Evolutionary conservation across 2,113 vertebrate species (phyloP), one percentile per base, ranked within the genome.

Genomic region (Rhodinocichla rosea): DNA sequence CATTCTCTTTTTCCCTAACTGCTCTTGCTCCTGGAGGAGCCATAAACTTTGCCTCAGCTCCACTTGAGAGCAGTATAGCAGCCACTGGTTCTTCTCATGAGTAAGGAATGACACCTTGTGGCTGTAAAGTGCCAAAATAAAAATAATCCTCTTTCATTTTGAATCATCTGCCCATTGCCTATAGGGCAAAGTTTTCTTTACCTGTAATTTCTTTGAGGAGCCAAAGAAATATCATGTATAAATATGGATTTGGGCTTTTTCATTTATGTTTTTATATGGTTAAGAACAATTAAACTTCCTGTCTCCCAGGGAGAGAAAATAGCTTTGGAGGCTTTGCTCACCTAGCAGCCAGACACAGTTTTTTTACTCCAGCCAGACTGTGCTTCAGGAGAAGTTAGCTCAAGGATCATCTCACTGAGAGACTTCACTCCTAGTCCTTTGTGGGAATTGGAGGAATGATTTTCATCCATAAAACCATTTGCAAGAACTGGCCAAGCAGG

Each of bases 51-150:
- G 23, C 35, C 55, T 15, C 32, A 50, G 40, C 15, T 42, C 53
- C 35, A 52, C 52, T 42, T n/a, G 33, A 52, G 57, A 74, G 33
- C 59, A 64, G 28, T 7, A 6, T 16, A 42, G 4, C 63, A 63
- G 69, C n/a, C 49, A 14, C 27, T 71, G 63, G n/a, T 15, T 87
- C 28, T 90, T 94, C 71, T 28, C 47, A 30, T 84, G 69, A 82
- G 96, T 50, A 76, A 95, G 62, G 64, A 53, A 47, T 50, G 97
- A 96, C 96, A 97, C 92, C 96, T 96, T 90, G 96, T 97, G 97
- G 96, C 40, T 69, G 17, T 22, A 90, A 64, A 52, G 50, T 23
- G 75, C 77, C 71, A 96, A 74, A 88, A 65, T 30, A 47, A 87
- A 85, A 92, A 69, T 8, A 60, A 40, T 16, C 30, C 14, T 16